Percentiles rank a stretch among this genome's conserved stretches.
These are phyloP conservation scores for Myrmecophaga tridactyla DNA, from an alignment of 2,113 vertebrate genomes.

Conservation along the genomic window DNA sequence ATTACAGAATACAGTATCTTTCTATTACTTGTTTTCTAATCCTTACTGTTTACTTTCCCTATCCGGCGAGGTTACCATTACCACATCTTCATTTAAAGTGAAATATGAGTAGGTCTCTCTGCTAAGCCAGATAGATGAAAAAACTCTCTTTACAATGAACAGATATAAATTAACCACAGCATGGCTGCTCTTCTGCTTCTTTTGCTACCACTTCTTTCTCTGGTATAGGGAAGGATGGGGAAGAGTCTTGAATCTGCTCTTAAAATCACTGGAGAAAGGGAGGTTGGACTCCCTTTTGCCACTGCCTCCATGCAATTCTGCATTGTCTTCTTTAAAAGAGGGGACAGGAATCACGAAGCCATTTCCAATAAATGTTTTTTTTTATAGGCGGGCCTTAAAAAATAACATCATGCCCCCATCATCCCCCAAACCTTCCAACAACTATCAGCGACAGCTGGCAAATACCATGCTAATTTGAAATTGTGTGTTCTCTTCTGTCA, in stretches of 20 bases:
- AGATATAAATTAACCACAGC: not conserved
- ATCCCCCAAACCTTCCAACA: not conserved
- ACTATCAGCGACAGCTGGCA: conserved; percentile 33
- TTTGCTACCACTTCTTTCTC: too few species aligned
- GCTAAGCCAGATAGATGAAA: not conserved
- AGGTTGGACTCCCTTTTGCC: not conserved
- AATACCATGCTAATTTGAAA: conserved; percentile 4
- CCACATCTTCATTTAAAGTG: conserved; percentile 14
- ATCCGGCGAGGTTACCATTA: not conserved
- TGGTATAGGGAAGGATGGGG: too few species aligned
- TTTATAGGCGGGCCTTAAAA: conserved; percentile 31
- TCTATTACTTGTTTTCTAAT: not conserved
- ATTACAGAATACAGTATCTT: not conserved
- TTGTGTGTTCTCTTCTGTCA: conserved; percentile 38
- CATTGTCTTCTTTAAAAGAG: not conserved
- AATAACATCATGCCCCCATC: not conserved
- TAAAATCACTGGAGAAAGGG: not conserved
- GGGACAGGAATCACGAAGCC: not conserved
- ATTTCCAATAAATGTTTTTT: not conserved
- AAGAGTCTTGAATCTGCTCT: accelerated
- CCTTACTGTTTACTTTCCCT: not conserved
- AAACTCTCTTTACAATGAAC: not conserved
- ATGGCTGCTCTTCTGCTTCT: not conserved
- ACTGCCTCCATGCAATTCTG: not conserved
- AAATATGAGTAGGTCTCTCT: conserved; percentile 28